A percentile compares a stretch with the other conserved stretches of the same genome.
These are phyloP conservation scores for Drosophila tsacasi DNA, from an alignment of 1,140 invertebrate genomes.

Conservation along the genomic window DNA sequence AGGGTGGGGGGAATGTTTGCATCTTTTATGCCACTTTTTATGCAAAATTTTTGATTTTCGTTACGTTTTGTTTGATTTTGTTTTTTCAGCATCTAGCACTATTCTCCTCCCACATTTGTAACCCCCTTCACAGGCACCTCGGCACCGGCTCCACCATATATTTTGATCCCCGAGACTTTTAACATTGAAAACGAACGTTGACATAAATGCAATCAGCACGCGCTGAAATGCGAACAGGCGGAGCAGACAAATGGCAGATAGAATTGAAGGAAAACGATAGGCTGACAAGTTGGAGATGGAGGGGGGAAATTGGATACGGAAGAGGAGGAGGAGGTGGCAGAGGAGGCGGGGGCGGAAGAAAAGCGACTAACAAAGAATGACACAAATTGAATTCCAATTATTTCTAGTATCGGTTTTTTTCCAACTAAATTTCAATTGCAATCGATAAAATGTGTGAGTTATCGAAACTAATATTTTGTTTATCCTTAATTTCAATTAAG, in stretches of 20 bases:
- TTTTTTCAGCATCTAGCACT: slow-evolving; percentile 21
- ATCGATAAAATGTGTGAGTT: too few relatives aligned
- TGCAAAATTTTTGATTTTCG: slow-evolving; percentile 64
- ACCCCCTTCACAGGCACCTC: background rate
- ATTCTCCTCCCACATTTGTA: background rate
- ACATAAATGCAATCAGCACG: slow-evolving; percentile 80
- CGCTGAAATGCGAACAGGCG: slow-evolving; percentile 37
- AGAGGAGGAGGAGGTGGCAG: background rate
- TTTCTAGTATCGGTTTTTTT: background rate
- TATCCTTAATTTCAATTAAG: too few relatives aligned
- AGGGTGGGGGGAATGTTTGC: slow-evolving; percentile 23
- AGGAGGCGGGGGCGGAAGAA: background rate
- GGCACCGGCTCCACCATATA: background rate
- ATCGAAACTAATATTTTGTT: too few relatives aligned
- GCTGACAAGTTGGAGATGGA: background rate
- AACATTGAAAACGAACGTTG: slow-evolving; percentile 80
- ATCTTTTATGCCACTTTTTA: slow-evolving; percentile 68
- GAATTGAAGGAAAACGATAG: slow-evolving; percentile 12
- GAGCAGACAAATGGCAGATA: slow-evolving; percentile 27
- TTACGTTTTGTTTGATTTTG: background rate
- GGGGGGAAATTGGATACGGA: background rate
- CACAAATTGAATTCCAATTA: background rate
- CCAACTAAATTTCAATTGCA: background rate
- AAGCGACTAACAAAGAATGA: background rate
- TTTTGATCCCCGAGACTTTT: slow-evolving; percentile 47